Conservation (phyloP, 2,113 vertebrate species). For the Toxotes jaculatrix region DNA sequence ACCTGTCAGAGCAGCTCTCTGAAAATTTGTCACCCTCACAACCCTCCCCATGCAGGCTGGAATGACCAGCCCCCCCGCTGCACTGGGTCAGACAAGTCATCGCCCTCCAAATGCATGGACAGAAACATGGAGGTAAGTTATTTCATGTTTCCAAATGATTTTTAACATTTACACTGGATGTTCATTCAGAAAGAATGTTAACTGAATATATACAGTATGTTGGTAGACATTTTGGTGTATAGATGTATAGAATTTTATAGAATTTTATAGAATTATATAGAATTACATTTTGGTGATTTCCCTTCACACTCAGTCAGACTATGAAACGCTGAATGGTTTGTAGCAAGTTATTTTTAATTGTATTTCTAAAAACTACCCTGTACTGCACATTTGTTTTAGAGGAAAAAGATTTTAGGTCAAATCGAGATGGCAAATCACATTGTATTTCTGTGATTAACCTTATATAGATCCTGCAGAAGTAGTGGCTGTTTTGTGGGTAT, state of each 20-base stretch:
- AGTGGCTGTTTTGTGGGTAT: not conserved
- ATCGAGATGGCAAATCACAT: not conserved
- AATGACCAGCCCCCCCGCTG: constrained; percentile 45
- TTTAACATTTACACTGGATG: not conserved
- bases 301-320: not conserved
- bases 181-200: not conserved
- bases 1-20: constrained; percentile 56
- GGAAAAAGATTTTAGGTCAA: not conserved
- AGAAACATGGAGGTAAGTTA: constrained; percentile 83
- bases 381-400: not conserved
- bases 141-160: not conserved
- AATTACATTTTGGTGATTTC: not conserved
- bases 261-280: too few relatives aligned
- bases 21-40: constrained; percentile 52
- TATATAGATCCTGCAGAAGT: not conserved
- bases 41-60: constrained; percentile 60
- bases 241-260: not conserved
- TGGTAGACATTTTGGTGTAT: too few relatives aligned
- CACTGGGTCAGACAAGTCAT: constrained; percentile 61
- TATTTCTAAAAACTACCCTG: not conserved
- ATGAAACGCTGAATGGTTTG: not conserved
- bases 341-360: not conserved
- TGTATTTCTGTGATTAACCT: not conserved
- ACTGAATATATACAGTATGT: too few relatives aligned
- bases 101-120: constrained; percentile 70